Conservation (phyloP, 2,113 vertebrate species). For the Glaucidium brasilianum region DNA sequence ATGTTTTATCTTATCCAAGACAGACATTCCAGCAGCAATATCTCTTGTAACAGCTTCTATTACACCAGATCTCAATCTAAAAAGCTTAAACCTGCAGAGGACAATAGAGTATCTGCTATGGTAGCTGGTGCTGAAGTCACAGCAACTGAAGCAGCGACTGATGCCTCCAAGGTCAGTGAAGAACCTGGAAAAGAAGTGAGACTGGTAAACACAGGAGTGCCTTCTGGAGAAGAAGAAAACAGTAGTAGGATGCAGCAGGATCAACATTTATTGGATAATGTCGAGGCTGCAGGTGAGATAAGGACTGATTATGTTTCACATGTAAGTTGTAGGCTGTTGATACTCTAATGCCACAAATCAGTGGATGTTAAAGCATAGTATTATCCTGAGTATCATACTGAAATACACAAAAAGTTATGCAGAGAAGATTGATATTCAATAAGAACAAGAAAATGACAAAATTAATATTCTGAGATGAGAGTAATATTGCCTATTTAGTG, state of each 20-base stretch:
- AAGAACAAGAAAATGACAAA: neutral
- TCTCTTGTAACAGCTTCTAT: slow-evolving; percentile 75
- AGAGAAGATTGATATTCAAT: neutral
- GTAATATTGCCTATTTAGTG: neutral
- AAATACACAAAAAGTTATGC: neutral
- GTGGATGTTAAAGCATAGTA: slow-evolving; percentile 41
- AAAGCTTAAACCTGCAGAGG: slow-evolving; percentile 81
- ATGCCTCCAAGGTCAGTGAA: slow-evolving; percentile 65
- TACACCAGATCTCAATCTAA: slow-evolving; percentile 85
- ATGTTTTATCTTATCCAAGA: slow-evolving; percentile 62
- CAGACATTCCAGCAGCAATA: slow-evolving; percentile 67
- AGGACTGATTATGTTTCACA: slow-evolving; percentile 71
- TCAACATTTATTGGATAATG: slow-evolving; percentile 77
- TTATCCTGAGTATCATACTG: neutral
- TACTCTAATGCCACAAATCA: slow-evolving; percentile 66
- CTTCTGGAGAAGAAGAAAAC: slow-evolving; percentile 47
- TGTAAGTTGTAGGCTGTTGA: slow-evolving; percentile 57
- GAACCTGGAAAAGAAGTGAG: slow-evolving; percentile 63
- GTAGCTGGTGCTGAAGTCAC: slow-evolving; percentile 55
- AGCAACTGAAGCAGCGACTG: slow-evolving; percentile 40
- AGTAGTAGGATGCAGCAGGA: slow-evolving; percentile 72
- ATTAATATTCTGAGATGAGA: neutral
- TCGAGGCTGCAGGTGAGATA: slow-evolving; percentile 80
- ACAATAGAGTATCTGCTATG: slow-evolving; percentile 71
- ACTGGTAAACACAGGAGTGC: slow-evolving; percentile 34